phyloP scores from a whole-genome alignment of 2,888 invertebrate species.

The Congeria kusceri region DNA sequence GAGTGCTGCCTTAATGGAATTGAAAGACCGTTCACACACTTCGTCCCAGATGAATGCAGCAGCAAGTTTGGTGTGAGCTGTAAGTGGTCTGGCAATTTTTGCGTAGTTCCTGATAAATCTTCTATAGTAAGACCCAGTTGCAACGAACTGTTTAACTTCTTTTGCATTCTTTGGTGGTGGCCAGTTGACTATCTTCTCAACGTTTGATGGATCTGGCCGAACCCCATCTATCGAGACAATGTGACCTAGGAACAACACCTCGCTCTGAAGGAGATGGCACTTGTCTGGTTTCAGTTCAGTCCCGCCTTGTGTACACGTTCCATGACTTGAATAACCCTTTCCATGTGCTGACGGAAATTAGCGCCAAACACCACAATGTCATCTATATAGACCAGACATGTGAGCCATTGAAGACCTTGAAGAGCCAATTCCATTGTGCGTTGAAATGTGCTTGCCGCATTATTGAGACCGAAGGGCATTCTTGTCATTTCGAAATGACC shows the following conservation, averaged over 20 bases:
- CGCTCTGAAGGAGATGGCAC: slow-evolving; percentile 38
- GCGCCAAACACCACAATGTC: slow-evolving; percentile 39
- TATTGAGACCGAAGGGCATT: slow-evolving; percentile 6
- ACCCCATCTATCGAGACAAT: slow-evolving; percentile 22
- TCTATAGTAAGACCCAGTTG: slow-evolving; percentile 27
- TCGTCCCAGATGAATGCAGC: slow-evolving; percentile 4
- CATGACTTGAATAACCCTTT: slow-evolving; percentile 27
- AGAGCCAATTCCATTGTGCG: not conserved
- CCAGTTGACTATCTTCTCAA: slow-evolving; percentile 3
- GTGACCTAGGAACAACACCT: slow-evolving; percentile 22
- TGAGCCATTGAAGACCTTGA: slow-evolving; percentile 37
- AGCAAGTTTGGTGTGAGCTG: not conserved
- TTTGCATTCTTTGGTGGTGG: slow-evolving; percentile 1
- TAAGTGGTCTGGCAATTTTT: slow-evolving; percentile 3
- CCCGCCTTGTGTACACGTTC: slow-evolving; percentile 16
- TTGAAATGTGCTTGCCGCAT: slow-evolving; percentile 9
- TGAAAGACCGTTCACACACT: not conserved
- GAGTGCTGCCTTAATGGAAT: not conserved
- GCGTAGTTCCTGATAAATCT: slow-evolving; percentile 16
- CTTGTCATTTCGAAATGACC: not conserved
- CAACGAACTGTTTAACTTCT: slow-evolving; percentile 26
- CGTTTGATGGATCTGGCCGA: slow-evolving; percentile 13
- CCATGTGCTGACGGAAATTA: slow-evolving; percentile 44
- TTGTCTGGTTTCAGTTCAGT: slow-evolving; percentile 47
- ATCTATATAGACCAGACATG: slow-evolving; percentile 47